phyloP scores from a whole-genome alignment of 1,140 invertebrate species.

The Drosophila guanche region DNA sequence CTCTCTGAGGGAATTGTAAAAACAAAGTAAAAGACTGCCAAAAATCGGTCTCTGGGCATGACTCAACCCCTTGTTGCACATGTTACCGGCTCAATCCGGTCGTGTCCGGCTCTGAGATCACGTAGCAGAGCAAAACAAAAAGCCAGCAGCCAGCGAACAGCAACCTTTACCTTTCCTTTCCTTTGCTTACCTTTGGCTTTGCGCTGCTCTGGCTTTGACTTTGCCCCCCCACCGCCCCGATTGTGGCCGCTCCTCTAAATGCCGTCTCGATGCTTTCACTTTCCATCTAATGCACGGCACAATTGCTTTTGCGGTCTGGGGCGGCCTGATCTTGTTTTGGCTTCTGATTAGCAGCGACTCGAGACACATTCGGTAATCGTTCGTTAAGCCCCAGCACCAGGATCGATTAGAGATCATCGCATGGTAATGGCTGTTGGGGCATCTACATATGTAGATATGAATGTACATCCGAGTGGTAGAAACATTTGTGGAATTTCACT shows the following conservation, averaged over 20 bases:
- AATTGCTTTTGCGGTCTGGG: constrained; percentile 62
- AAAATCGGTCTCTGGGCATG: constrained; percentile 32
- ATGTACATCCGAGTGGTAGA: not conserved
- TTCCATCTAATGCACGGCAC: constrained; percentile 66
- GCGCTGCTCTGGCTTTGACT: constrained; percentile 6
- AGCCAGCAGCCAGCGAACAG: constrained; percentile 1
- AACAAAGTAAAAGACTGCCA: constrained; percentile 19
- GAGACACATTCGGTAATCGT: constrained; percentile 36
- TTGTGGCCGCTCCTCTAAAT: constrained; percentile 3
- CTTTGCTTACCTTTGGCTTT: constrained; percentile 13
- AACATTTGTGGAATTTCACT: constrained; percentile 57
- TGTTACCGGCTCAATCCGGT: constrained; percentile 3
- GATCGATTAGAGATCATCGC: constrained; percentile 11
- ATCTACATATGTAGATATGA: constrained; percentile 27
- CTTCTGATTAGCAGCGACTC: constrained; percentile 62
- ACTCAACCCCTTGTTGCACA: constrained; percentile 29
- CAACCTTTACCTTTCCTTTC: constrained; percentile 61
- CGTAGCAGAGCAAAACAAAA: constrained; percentile 18
- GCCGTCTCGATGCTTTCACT: constrained; percentile 61
- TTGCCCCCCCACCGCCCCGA: not conserved
- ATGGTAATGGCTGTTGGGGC: constrained; percentile 22
- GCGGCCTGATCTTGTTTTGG: constrained; percentile 43
- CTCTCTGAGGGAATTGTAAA: constrained; percentile 9
- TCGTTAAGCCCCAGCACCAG: not conserved
- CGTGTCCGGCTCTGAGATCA: constrained; percentile 40